Conservation (phyloP, 2,888 invertebrate genomes). For the Archaeoteleia sp. region DNA sequence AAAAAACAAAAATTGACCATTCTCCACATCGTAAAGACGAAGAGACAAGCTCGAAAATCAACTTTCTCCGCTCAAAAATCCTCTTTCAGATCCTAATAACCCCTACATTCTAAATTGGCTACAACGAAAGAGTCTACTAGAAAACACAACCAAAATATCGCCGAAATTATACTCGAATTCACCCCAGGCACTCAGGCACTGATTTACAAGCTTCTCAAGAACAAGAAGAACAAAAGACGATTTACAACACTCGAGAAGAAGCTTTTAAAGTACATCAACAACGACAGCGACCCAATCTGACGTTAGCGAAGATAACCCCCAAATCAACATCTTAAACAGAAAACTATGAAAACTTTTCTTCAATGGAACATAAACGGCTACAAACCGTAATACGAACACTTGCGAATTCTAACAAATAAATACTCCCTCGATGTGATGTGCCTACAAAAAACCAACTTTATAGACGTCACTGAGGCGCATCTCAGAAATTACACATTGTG, state of each 20-base stretch:
- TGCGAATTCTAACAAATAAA: too few relatives aligned
- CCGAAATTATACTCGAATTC: too few relatives aligned
- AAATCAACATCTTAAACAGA: not conserved
- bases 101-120: not conserved
- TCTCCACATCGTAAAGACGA: not conserved
- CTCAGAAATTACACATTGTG: constrained; percentile 6
- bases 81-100: constrained; percentile 5
- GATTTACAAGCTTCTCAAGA: not conserved
- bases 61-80: too few relatives aligned
- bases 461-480: constrained; percentile 4
- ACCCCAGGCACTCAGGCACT: not conserved
- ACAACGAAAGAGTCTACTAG: constrained; percentile 9
- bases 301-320: not conserved
- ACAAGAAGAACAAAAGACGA: too few relatives aligned
- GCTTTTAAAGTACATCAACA: not conserved
- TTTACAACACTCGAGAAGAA: constrained; percentile 17
- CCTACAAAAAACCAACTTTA: constrained; percentile 36
- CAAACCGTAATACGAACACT: constrained; percentile 9
- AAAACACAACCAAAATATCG: too few relatives aligned
- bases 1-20: constrained; percentile 6
- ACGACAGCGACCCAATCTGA: not conserved
- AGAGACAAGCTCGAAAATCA: constrained; percentile 10
- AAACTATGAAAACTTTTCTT: constrained; percentile 5
- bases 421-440: too few relatives aligned
- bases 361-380: constrained; percentile 37